These are phyloP conservation scores for Neoniphon sammara DNA, from an alignment of 2,797 vertebrate species.

Conservation along the genomic window DNA sequence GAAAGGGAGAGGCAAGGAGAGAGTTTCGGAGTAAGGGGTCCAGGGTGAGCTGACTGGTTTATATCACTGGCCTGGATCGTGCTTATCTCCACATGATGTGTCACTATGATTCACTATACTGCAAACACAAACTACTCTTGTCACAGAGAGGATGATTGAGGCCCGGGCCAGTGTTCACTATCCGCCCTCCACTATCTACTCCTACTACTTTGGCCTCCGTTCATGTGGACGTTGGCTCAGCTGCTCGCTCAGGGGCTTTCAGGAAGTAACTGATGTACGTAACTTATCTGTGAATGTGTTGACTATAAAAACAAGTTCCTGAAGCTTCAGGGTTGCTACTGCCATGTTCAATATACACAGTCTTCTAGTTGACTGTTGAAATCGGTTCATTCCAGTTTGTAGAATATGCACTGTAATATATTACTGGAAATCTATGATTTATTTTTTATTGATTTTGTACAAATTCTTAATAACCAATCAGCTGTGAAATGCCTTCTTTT, in stretches of 20 bases:
- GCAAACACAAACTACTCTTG: conserved; percentile 19
- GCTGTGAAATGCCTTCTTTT: conserved; percentile 32
- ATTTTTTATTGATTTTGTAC: not conserved
- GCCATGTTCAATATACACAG: conserved; percentile 18
- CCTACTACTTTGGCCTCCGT: conserved; percentile 5
- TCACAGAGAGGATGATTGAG: conserved; percentile 2
- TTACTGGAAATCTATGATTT: not conserved
- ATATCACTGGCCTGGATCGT: conserved; percentile 5
- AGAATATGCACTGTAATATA: not conserved
- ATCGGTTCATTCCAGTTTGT: not conserved
- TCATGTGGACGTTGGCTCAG: conserved; percentile 44
- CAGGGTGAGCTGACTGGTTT: not conserved
- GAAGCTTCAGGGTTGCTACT: conserved; percentile 41
- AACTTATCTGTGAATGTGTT: conserved; percentile 66
- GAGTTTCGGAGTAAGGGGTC: conserved; percentile 14
- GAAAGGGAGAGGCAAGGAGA: conserved; percentile 35
- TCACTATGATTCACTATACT: conserved; percentile 16
- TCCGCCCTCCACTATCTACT: conserved; percentile 26
- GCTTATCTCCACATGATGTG: conserved; percentile 11
- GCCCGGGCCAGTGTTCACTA: conserved; percentile 22
- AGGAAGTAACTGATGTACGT: conserved; percentile 48
- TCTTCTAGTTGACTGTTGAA: conserved; percentile 23
- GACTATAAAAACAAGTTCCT: conserved; percentile 62
- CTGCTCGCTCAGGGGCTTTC: conserved; percentile 55
- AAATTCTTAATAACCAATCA: not conserved